phyloP scores from a whole-genome alignment of 1,140 invertebrate species.

The Ceratina calcarata region DNA sequence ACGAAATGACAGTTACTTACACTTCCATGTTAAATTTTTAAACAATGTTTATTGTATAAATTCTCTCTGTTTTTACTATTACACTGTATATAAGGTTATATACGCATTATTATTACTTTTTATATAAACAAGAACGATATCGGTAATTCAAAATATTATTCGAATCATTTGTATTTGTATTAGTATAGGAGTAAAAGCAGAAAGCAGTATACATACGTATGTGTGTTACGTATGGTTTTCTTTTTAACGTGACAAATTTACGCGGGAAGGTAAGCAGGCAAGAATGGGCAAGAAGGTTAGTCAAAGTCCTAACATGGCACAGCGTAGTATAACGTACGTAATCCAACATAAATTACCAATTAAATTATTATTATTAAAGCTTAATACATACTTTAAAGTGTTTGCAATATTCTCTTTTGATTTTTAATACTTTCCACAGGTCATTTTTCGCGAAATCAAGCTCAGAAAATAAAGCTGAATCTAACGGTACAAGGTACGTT shows the following conservation, averaged over 20 bases:
- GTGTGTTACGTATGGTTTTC: no score
- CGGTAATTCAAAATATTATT: neutral
- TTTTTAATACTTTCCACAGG: constrained; percentile 33
- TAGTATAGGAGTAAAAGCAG: neutral
- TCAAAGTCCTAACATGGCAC: constrained; percentile 61
- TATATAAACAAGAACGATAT: no score
- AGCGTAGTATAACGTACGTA: constrained; percentile 71
- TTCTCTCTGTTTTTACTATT: no score
- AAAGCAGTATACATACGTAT: no score
- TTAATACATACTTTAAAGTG: neutral
- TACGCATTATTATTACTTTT: neutral
- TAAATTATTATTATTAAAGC: constrained; percentile 3
- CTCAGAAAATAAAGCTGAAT: constrained; percentile 28
- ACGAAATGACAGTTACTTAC: constrained; percentile 38
- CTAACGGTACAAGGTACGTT: constrained; percentile 35
- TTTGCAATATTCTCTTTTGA: neutral
- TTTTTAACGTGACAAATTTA: neutral
- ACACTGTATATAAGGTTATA: constrained; percentile 16
- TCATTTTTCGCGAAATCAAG: constrained; percentile 57
- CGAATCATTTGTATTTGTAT: neutral
- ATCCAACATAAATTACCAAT: neutral
- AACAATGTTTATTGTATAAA: neutral
- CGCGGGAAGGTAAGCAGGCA: neutral
- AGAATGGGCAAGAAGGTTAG: constrained; percentile 46
- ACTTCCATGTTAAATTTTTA: constrained; percentile 53